Conservation (phyloP, 92 coral and sea anemone species). For the Parazoanthus darwini region DNA sequence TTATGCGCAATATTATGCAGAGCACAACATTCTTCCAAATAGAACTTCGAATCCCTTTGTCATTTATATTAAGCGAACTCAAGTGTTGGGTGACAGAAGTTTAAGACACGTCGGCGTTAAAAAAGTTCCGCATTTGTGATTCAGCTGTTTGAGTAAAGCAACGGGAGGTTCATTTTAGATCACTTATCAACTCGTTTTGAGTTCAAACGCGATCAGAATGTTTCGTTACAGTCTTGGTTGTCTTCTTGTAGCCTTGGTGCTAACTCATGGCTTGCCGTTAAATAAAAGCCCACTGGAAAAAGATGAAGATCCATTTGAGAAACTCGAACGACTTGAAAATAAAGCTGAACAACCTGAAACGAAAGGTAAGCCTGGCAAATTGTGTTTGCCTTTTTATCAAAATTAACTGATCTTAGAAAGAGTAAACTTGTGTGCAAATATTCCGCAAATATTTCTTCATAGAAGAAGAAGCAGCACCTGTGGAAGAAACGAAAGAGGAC, state of each 20-base stretch:
- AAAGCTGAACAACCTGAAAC: constrained; percentile 17
- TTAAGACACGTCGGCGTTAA: constrained; percentile 13
- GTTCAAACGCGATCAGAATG: constrained; percentile 3
- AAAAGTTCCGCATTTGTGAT: constrained; percentile 30
- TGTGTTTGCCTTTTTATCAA: not conserved
- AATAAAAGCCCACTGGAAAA: not conserved
- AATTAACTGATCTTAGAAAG: not conserved
- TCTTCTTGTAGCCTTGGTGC: constrained; percentile 12
- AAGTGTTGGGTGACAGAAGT: not conserved
- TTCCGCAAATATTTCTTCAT: not conserved
- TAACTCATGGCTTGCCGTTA: constrained; percentile 32
- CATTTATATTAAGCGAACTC: constrained; percentile 14
- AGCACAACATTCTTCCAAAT: constrained; percentile 21
- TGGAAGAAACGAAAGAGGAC: not conserved
- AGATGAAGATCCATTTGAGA: constrained; percentile 27
- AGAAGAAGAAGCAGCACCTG: constrained; percentile 1
- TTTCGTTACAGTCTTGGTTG: constrained; percentile 33
- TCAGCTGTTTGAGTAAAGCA: not conserved
- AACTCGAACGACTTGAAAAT: not conserved
- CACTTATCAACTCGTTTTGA: not conserved
- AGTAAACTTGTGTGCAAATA: not conserved
- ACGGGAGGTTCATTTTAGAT: not conserved
- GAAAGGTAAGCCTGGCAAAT: not conserved
- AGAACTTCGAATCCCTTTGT: not conserved
- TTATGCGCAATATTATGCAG: constrained; percentile 27